Percentiles rank a stretch among this genome's conserved stretches.
phyloP scores from a whole-genome alignment of 2,797 vertebrate genomes.

The Neoniphon sammara region DNA sequence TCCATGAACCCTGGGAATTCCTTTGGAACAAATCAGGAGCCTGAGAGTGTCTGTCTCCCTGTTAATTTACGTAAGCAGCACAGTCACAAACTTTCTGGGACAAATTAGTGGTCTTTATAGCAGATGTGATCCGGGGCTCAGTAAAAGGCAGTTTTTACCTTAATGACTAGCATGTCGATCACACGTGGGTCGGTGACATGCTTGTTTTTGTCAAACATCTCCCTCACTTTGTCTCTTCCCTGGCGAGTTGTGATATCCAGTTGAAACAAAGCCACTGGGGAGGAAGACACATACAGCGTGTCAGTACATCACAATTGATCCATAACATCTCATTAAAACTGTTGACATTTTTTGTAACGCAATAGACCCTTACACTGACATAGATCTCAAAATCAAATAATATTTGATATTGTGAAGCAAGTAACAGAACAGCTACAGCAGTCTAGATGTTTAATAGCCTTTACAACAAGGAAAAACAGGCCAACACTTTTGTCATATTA shows the following conservation, averaged over 20 bases:
- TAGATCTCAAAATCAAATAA: no score
- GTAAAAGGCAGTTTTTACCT: conserved; percentile 82
- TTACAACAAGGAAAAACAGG: no score
- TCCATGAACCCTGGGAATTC: not conserved
- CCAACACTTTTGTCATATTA: no score
- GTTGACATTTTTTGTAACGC: no score
- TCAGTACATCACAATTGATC: not conserved
- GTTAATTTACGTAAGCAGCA: not conserved
- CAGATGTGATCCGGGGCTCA: not conserved
- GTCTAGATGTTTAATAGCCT: no score
- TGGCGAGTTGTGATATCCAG: conserved; percentile 89
- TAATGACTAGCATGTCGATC: conserved; percentile 94
- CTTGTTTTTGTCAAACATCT: conserved; percentile 92
- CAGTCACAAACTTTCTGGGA: no score
- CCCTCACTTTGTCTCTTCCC: conserved; percentile 90
- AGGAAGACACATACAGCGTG: not conserved
- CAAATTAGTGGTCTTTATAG: no score
- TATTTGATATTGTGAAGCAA: no score
- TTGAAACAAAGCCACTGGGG: conserved; percentile 87
- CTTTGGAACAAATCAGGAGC: not conserved
- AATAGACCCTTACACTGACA: no score
- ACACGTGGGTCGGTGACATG: conserved; percentile 90
- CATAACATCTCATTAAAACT: not conserved
- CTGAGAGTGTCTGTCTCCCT: no score
- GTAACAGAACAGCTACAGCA: no score